Conservation (phyloP, 2,888 invertebrate species). For the Mesochorus sp. region DNA sequence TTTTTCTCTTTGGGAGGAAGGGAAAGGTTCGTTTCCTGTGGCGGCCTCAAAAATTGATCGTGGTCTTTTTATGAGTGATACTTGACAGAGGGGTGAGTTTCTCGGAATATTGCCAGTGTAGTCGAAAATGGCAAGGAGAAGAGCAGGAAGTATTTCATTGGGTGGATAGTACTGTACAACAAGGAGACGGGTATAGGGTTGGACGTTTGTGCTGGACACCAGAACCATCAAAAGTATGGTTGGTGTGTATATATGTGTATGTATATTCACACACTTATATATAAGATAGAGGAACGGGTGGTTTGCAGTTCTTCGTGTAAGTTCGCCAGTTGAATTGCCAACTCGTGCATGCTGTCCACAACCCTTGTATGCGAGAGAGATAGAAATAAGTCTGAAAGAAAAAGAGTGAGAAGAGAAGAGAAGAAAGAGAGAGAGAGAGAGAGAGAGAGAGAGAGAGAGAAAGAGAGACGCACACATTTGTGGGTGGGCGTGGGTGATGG, state of each 20-base stretch:
- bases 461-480: slow-evolving; percentile 19
- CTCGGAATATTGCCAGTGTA: slow-evolving; percentile 33
- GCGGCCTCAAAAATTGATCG: slow-evolving; percentile 71
- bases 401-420: slow-evolving; percentile 13
- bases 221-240: not conserved
- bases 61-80: slow-evolving; percentile 67
- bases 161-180: slow-evolving; percentile 22
- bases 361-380: slow-evolving; percentile 44
- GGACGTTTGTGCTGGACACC: too few relatives aligned
- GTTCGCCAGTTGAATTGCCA: slow-evolving; percentile 68
- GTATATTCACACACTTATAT: not conserved
- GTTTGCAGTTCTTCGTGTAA: slow-evolving; percentile 70
- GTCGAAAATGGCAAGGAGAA: slow-evolving; percentile 18
- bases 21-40: not conserved
- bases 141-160: slow-evolving; percentile 30
- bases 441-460: slow-evolving; percentile 12
- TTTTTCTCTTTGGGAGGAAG: not conserved
- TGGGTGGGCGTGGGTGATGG: slow-evolving; percentile 39
- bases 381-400: slow-evolving; percentile 29
- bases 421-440: slow-evolving; percentile 7
- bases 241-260: not conserved
- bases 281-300: slow-evolving; percentile 64
- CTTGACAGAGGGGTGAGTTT: slow-evolving; percentile 30
- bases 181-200: slow-evolving; percentile 19
- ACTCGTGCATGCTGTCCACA: slow-evolving; percentile 63